These are phyloP conservation scores for Picus viridis DNA, from an alignment of 2,797 vertebrate genomes.

Conservation along the genomic window DNA sequence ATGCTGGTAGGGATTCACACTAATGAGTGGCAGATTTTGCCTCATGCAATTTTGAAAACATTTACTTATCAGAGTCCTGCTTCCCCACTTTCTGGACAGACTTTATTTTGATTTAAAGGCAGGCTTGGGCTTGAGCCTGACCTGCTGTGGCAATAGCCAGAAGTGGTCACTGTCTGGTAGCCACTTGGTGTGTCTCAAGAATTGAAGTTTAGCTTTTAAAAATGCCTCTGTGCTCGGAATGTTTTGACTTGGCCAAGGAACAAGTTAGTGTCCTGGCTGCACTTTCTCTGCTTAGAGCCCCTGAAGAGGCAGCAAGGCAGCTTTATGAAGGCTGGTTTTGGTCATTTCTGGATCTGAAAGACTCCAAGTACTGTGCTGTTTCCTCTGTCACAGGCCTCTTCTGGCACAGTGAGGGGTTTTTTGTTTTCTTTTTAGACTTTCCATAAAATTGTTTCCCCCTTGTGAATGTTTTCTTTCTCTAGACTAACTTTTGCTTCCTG, in stretches of 20 bases:
- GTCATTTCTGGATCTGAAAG: not conserved
- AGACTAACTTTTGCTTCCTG: conserved; percentile 61
- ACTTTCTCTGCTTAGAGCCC: not conserved
- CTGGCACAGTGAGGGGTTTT: not conserved
- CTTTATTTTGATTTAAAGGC: not conserved
- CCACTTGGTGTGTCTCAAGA: not conserved
- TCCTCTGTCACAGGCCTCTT: not conserved
- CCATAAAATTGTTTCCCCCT: not conserved
- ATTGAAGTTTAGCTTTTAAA: not conserved
- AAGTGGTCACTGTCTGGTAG: not conserved
- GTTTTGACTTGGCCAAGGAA: not conserved
- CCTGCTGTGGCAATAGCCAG: not conserved
- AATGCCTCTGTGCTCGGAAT: not conserved
- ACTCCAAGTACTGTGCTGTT: not conserved
- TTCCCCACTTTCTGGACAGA: not conserved
- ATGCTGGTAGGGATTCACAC: not conserved
- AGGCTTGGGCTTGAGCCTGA: not conserved
- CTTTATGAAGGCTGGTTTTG: not conserved
- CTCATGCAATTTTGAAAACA: not conserved
- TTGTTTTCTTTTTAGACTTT: not conserved
- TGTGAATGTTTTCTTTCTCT: conserved; percentile 40
- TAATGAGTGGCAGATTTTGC: conserved; percentile 7
- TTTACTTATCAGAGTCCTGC: not conserved
- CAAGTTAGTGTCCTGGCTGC: not conserved
- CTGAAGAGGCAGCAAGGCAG: not conserved